phyloP scores from a whole-genome alignment of 2,113 vertebrate genomes.

The Astur gentilis region DNA sequence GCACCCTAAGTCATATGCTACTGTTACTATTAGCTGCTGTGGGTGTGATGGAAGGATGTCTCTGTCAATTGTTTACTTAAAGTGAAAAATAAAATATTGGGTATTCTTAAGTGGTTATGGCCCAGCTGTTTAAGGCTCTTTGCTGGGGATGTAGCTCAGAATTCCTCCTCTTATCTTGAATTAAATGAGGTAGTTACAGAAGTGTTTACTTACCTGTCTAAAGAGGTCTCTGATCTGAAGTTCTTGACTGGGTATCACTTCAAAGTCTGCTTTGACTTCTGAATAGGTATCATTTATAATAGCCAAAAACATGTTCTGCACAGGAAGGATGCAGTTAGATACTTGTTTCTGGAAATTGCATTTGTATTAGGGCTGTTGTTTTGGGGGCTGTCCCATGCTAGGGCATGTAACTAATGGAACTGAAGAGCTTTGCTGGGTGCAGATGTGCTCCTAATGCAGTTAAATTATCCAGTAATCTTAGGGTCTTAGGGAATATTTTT shows the following conservation, averaged over 20 bases:
- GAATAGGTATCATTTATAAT: slow-evolving; percentile 74
- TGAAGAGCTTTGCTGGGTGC: not conserved
- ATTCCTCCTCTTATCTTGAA: not conserved
- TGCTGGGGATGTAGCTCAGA: not conserved
- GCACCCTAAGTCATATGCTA: not conserved
- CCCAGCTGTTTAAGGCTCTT: not conserved
- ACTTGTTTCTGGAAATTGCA: not conserved
- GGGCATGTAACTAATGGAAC: accelerated
- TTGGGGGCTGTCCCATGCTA: not conserved
- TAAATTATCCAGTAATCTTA: not conserved
- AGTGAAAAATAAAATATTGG: not conserved
- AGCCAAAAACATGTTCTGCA: slow-evolving; percentile 75
- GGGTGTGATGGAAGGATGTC: not conserved
- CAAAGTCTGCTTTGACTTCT: slow-evolving; percentile 72
- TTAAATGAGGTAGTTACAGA: not conserved
- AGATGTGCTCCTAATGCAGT: not conserved
- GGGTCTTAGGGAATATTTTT: not conserved
- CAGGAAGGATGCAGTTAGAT: not conserved
- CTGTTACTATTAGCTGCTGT: not conserved
- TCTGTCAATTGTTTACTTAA: not conserved
- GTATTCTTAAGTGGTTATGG: not conserved
- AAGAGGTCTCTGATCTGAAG: slow-evolving; percentile 58
- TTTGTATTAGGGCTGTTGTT: not conserved
- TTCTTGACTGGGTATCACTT: slow-evolving; percentile 31
- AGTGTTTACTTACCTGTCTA: slow-evolving; percentile 47